Conservation (phyloP, 53 echinoderm and acorn worm species). For the Actinopyga echinites region DNA sequence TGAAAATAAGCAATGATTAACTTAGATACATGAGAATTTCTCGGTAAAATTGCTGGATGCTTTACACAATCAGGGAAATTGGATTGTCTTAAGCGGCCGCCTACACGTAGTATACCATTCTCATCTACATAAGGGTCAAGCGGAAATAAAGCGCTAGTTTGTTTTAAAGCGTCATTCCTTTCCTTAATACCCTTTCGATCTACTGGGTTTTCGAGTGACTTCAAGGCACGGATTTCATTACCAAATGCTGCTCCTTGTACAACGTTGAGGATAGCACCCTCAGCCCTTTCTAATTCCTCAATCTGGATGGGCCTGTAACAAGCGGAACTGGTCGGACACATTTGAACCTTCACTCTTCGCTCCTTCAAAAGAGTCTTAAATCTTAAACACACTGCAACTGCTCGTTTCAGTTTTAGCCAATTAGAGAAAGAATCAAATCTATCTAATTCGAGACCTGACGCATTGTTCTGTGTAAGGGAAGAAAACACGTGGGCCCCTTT, state of each 20-base stretch:
- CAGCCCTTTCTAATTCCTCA: constrained; percentile 40
- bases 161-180: not conserved
- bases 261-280: constrained; percentile 32
- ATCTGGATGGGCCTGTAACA: not conserved
- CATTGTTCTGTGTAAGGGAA: not conserved
- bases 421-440: constrained; percentile 43
- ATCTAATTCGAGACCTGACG: constrained; percentile 20
- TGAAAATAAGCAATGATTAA: constrained; percentile 49
- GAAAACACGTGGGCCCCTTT: constrained; percentile 9
- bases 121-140: constrained; percentile 58
- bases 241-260: constrained; percentile 39
- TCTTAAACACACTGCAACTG: constrained; percentile 45
- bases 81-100: constrained; percentile 46
- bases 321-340: not conserved
- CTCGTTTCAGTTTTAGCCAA: constrained; percentile 44
- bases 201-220: not conserved
- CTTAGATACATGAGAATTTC: constrained; percentile 45
- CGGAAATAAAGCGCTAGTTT: constrained; percentile 12
- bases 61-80: constrained; percentile 26
- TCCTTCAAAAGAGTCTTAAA: not conserved
- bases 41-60: constrained; percentile 59
- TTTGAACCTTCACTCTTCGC: not conserved
- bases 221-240: constrained; percentile 38
- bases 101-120: constrained; percentile 44
- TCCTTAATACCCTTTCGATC: not conserved